phyloP scores from a whole-genome alignment of 2,113 vertebrate genomes.

The Mixornis gularis region DNA sequence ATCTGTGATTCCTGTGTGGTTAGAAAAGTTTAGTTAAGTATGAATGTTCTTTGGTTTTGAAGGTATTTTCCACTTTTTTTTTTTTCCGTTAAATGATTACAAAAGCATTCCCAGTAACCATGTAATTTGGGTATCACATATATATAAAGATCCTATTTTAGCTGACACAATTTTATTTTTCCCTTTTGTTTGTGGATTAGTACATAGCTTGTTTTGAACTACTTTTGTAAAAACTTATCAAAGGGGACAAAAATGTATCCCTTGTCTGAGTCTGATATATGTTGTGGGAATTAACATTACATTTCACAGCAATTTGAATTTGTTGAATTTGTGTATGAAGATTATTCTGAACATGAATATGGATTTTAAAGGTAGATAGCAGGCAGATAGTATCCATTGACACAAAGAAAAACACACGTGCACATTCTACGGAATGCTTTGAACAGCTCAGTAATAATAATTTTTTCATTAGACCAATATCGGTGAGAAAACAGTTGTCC shows the following conservation, averaged over 20 bases:
- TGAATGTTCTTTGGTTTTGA: neutral
- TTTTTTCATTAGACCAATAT: neutral
- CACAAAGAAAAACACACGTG: neutral
- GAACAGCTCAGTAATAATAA: neutral
- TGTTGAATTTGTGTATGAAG: neutral
- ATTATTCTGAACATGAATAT: neutral
- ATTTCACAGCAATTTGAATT: neutral
- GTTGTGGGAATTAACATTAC: neutral
- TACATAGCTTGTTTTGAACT: neutral
- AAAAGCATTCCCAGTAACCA: neutral
- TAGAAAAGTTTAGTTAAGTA: neutral
- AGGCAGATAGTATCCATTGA: neutral
- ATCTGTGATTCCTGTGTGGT: neutral
- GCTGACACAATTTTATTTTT: neutral
- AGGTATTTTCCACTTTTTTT: neutral
- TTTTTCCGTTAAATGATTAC: neutral
- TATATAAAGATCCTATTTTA: neutral
- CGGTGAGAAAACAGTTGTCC: neutral
- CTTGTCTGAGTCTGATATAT: neutral
- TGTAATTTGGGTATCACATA: neutral
- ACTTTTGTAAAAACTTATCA: neutral
- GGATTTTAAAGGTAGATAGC: neutral
- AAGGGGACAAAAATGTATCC: neutral
- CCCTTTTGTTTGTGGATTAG: neutral
- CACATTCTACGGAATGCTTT: neutral